Evolutionary conservation across 2,797 vertebrate genomes (phyloP), one percentile per base, ranked within the genome.

Genomic region (Darevskia nairensis): DNA sequence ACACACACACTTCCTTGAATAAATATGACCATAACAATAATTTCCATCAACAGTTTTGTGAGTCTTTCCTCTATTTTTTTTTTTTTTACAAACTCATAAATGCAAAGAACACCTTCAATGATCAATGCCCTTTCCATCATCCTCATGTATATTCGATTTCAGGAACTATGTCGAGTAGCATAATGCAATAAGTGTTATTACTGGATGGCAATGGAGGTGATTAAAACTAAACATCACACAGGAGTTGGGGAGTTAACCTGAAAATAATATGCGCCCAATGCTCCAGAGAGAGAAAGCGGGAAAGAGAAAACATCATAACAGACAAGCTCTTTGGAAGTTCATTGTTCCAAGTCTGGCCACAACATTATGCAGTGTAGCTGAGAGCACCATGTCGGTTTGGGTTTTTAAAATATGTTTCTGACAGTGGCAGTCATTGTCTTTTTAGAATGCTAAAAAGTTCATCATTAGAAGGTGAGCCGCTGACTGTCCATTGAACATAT

Each of bases 71-170:
- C 50, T 50, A 0, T 50, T 13, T 13, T 35, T 35, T 35, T 35
- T 11, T 50, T 15, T 92, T 93, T 96, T 94, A 75, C 94, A 92
- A 76, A 89, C 64, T 88, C 96, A 96, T 95, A 95, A 95, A 94
- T 93, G 94, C 80, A 94, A 93, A 95, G 92, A 95, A 96, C 95
- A 90, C 89, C 89, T 95, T 95, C 92, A 93, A 86, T 95, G 90
- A 96, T 93, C 96, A 95, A 92, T 94, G 92, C 94, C 95, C 95
- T 86, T 44, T 94, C 93, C 90, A 89, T 94, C 93, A 92, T 89
- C 87, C 94, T 96, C 96, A 96, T 96, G 95, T 96, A 95, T 96
- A 96, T 97, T 96, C 96, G 97, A 96, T 92, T 90, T 86, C 87
- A 89, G 82, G 71, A 94, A 95, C 95, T 95, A 93, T 94, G 95